Conservation (phyloP, 2,113 vertebrate species). For the Poecile atricapillus region DNA sequence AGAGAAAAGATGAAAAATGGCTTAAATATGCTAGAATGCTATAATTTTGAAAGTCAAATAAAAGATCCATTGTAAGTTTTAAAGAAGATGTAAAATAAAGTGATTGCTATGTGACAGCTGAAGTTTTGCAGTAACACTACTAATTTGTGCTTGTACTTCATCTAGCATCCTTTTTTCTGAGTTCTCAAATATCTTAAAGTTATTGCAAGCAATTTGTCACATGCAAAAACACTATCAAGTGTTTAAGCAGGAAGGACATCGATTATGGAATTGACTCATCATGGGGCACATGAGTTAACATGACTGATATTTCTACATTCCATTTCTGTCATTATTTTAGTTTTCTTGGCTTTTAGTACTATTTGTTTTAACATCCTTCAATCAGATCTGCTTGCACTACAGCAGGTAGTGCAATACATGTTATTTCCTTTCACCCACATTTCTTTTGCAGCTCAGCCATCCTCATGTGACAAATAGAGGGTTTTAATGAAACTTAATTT, state of each 20-base stretch:
- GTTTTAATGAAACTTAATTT: neutral
- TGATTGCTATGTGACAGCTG: neutral
- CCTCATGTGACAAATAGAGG: neutral
- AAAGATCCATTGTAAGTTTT: neutral
- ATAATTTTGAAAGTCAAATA: neutral
- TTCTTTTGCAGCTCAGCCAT: neutral
- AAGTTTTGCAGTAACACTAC: neutral
- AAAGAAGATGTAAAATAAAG: neutral
- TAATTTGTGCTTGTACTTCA: neutral
- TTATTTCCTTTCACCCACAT: neutral
- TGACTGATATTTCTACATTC: neutral
- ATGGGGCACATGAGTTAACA: neutral
- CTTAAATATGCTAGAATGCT: neutral
- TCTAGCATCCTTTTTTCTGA: neutral
- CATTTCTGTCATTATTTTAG: neutral
- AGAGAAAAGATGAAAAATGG: neutral
- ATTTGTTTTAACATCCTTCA: neutral
- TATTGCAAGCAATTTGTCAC: neutral
- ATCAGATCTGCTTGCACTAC: neutral
- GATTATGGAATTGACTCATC: neutral
- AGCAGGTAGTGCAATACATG: too few relatives aligned
- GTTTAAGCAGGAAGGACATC: neutral
- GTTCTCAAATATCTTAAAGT: neutral
- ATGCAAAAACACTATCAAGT: rapidly evolving
- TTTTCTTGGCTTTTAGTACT: neutral